phyloP scores from a whole-genome alignment of 2,113 vertebrate species.

The Myiozetetes cayanensis region DNA sequence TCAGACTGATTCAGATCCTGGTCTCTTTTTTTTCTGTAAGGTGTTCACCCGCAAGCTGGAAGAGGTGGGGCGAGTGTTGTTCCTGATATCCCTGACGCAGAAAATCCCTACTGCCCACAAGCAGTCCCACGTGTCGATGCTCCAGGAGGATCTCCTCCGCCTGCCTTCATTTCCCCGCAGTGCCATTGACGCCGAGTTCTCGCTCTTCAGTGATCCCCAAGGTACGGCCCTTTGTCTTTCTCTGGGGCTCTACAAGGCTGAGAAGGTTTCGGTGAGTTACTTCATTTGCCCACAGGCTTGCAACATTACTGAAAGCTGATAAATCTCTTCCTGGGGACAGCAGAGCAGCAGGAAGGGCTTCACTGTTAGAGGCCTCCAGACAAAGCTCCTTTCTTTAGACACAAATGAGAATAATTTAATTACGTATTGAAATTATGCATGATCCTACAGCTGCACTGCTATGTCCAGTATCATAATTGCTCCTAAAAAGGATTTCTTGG shows the following conservation, averaged over 20 bases:
- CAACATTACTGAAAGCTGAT: neutral
- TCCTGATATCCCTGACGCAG: constrained; percentile 95
- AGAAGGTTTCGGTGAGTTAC: neutral
- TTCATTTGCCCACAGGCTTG: neutral
- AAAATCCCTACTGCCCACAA: constrained; percentile 93
- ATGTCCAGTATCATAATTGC: neutral
- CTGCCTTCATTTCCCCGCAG: constrained; percentile 95
- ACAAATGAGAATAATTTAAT: neutral
- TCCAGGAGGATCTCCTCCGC: constrained; percentile 96
- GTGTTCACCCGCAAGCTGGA: constrained; percentile 97
- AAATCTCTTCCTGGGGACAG: neutral
- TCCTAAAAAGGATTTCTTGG: neutral
- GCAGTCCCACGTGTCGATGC: constrained; percentile 96
- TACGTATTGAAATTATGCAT: neutral
- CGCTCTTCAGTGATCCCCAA: constrained; percentile 91
- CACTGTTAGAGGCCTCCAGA: neutral
- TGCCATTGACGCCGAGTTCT: constrained; percentile 96
- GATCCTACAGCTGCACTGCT: neutral
- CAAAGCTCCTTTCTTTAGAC: neutral
- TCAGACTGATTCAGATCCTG: no score
- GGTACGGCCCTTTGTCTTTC: constrained; percentile 65
- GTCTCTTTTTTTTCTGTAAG: constrained; percentile 61
- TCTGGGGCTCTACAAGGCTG: neutral
- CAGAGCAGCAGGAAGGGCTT: neutral
- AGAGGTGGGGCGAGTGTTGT: constrained; percentile 93